These are phyloP conservation scores for Polyommatus iphigenia DNA, from an alignment of 2,888 invertebrate genomes.

Conservation along the genomic window DNA sequence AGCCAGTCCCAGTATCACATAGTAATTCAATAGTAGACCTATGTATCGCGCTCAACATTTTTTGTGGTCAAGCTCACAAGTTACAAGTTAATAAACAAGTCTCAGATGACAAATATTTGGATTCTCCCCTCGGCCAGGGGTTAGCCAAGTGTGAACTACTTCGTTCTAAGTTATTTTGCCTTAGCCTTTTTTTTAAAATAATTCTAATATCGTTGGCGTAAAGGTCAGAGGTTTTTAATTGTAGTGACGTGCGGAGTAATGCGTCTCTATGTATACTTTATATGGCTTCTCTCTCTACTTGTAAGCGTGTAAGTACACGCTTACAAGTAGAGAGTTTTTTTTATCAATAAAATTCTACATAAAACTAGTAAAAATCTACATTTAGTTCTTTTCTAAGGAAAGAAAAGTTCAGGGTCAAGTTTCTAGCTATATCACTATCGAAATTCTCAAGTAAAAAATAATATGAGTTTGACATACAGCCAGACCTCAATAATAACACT, in stretches of 20 bases:
- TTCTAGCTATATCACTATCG: too few relatives aligned
- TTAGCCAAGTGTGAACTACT: neutral
- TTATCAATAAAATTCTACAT: too few relatives aligned
- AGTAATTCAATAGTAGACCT: neutral
- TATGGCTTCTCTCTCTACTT: neutral
- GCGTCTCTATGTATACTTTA: neutral
- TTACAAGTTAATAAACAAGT: slow-evolving; percentile 11
- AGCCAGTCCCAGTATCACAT: neutral
- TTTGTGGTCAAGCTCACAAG: neutral
- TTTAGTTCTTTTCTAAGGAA: too few relatives aligned
- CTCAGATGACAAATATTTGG: slow-evolving; percentile 11
- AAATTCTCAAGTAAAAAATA: too few relatives aligned
- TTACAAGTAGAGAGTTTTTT: neutral
- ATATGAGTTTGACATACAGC: too few relatives aligned
- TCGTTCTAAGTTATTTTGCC: neutral
- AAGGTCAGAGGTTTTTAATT: neutral
- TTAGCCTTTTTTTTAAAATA: neutral
- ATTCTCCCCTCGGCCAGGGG: neutral
- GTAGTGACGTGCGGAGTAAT: neutral
- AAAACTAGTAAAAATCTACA: too few relatives aligned
- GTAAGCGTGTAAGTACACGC: too few relatives aligned
- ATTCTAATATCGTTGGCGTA: neutral
- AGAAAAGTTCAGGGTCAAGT: too few relatives aligned
- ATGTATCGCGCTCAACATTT: neutral
- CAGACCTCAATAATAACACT: too few relatives aligned